Evolutionary conservation across 2,113 vertebrate genomes (phyloP).

Genomic region (Hassar affinis): DNA sequence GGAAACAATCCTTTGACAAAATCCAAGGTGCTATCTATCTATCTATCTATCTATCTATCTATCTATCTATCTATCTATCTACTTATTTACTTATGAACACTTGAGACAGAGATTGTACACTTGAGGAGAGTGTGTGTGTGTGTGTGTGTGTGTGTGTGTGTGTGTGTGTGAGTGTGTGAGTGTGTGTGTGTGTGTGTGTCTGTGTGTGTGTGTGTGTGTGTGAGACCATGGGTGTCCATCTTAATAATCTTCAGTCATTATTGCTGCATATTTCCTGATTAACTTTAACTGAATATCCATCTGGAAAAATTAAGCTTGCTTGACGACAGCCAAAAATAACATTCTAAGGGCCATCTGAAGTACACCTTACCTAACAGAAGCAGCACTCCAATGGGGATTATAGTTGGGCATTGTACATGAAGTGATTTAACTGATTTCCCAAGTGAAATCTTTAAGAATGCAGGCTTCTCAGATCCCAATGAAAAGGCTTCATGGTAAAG

Average conservation of each 20-base stretch:
- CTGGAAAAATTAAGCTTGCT: slow-evolving; percentile 45
- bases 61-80: too few relatives aligned
- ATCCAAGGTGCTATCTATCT: background rate
- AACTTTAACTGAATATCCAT: slow-evolving; percentile 45
- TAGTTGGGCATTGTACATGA: slow-evolving; percentile 29
- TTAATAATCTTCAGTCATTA: slow-evolving; percentile 45
- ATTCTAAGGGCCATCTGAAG: slow-evolving; percentile 24
- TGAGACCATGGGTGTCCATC: slow-evolving; percentile 33
- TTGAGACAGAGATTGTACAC: background rate
- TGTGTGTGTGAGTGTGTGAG: too few relatives aligned
- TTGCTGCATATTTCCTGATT: slow-evolving; percentile 45
- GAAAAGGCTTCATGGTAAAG: background rate
- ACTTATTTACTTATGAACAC: background rate
- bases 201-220: background rate
- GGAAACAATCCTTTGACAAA: background rate
- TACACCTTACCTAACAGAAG: slow-evolving; percentile 27
- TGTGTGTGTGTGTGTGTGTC: too few relatives aligned
- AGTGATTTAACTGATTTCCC: slow-evolving; percentile 28
- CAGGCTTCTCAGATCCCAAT: slow-evolving; percentile 16
- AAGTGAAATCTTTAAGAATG: slow-evolving; percentile 13
- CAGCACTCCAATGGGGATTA: slow-evolving; percentile 35
- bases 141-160: too few relatives aligned
- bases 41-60: too few relatives aligned
- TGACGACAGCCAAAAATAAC: slow-evolving; percentile 49
- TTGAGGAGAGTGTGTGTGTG: background rate